Evolutionary conservation across 2,113 vertebrate species (phyloP), one percentile per base, ranked within the genome.

Genomic region (Oostethus manadensis): DNA sequence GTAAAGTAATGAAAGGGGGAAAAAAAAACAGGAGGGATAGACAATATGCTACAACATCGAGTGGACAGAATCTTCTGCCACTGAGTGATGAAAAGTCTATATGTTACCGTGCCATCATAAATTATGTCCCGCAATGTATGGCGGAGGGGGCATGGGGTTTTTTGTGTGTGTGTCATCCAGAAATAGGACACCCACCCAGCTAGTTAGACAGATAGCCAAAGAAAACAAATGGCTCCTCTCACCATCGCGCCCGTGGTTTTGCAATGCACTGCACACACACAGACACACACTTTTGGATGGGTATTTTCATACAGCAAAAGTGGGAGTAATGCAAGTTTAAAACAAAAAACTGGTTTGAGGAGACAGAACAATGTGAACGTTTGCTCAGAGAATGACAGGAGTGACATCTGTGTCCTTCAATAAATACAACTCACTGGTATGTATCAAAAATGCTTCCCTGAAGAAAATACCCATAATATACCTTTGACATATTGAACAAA

Each of bases 41-140:
- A 77, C 50, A 68, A 61, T 55, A 60, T 71, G 64, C 50, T 63
- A 43, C 69, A 79, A 77, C 68, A 80, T 46, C 67, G 76, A 77
- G 63, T 62, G 56, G 58, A 76, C 59, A 76, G 73, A 84, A 64
- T 76, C 72, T 80, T 68, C 73, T 84, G 84, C 82, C 80, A 80
- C 61, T 88, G 86, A 88, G 74, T 84, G 77, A 88, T 88, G 84
- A 84, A 88, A 86, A 88, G 84, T 83, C 84, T 76, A 83, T 81
- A 84, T 85, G 83, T 84, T 85, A 84, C 67, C 20, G 69, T 80
- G 80, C 64, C 71, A 71, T 86, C 82, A 88, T 88, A 86, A 85
- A 86, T 88, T 86, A 86, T 79, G 69, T 86, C 80, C 76, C 60
- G 82, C 77, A 76, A 82, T 50, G 78, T 82, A 84, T 80, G 75